These are phyloP conservation scores for Drosophila parvula DNA, from an alignment of 1,140 invertebrate species.

Conservation along the genomic window DNA sequence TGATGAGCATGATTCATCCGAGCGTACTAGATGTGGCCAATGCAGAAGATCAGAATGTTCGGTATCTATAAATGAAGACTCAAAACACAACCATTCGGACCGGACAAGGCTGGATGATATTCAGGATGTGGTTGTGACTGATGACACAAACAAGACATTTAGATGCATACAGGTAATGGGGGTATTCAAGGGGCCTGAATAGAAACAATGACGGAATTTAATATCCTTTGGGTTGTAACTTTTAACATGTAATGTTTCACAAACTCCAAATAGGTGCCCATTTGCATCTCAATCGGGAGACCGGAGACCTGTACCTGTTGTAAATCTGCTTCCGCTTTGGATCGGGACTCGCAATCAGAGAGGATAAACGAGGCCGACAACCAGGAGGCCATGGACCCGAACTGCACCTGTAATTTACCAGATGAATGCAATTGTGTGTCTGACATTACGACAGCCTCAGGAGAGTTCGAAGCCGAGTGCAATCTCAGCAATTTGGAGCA, in stretches of 20 bases:
- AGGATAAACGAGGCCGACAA: background rate
- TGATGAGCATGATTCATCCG: background rate
- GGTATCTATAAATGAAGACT: background rate
- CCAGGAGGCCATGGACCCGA: no score
- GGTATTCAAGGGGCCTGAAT: no score
- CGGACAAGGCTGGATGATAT: no score
- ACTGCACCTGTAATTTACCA: background rate
- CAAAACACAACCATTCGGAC: background rate
- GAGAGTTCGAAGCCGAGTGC: conserved; percentile 11
- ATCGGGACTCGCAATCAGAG: background rate
- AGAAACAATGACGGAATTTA: no score
- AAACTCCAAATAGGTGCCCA: conserved; percentile 8
- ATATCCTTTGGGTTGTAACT: background rate
- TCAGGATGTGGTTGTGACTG: conserved; percentile 17
- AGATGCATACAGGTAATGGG: conserved; percentile 15
- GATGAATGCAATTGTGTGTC: background rate
- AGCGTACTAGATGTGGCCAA: no score
- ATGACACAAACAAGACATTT: conserved; percentile 17
- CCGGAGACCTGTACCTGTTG: conserved; percentile 2
- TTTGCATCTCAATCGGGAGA: conserved; percentile 16
- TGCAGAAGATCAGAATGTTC: no score
- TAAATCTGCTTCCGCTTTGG: background rate
- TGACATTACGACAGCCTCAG: rapidly evolving
- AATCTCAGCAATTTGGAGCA: conserved; percentile 29
- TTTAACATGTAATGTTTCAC: no score